Percentiles rank a stretch among this genome's conserved stretches.
These are phyloP conservation scores for Phainopepla nitens DNA, from an alignment of 2,113 vertebrate genomes.

Conservation along the genomic window DNA sequence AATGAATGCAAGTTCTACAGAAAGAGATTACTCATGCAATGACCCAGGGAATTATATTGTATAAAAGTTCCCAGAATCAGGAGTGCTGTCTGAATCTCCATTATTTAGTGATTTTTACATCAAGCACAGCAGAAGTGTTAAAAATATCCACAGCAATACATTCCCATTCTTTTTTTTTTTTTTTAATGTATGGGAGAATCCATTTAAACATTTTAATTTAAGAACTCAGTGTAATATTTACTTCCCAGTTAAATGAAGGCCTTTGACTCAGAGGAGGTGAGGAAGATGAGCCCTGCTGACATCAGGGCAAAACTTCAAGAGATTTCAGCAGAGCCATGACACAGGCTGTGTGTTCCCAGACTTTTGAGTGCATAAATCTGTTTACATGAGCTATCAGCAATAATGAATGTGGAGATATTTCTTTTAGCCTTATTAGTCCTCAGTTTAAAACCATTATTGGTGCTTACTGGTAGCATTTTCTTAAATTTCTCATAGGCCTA, in stretches of 20 bases:
- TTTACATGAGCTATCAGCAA: background rate
- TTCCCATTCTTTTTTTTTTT: background rate
- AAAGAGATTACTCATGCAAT: background rate
- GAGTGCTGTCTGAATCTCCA: background rate
- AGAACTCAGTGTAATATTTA: background rate
- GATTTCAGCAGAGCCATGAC: background rate
- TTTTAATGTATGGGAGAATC: accelerated
- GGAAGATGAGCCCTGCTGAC: background rate
- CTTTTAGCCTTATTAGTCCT: background rate
- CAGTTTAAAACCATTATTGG: background rate
- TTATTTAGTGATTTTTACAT: background rate
- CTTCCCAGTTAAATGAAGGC: background rate
- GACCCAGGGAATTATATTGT: background rate
- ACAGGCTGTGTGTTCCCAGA: background rate
- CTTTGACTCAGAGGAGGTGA: background rate
- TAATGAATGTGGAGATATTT: background rate
- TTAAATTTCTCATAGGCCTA: background rate
- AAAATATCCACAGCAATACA: background rate
- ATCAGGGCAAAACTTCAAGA: background rate
- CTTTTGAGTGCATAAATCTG: background rate
- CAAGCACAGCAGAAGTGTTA: background rate
- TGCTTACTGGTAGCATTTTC: background rate
- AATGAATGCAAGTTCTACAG: background rate
- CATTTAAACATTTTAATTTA: background rate
- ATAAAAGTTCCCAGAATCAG: background rate